Base-by-base conservation (phyloP, 2,888 invertebrate species). In the Polydesmus complanatus region DNA sequence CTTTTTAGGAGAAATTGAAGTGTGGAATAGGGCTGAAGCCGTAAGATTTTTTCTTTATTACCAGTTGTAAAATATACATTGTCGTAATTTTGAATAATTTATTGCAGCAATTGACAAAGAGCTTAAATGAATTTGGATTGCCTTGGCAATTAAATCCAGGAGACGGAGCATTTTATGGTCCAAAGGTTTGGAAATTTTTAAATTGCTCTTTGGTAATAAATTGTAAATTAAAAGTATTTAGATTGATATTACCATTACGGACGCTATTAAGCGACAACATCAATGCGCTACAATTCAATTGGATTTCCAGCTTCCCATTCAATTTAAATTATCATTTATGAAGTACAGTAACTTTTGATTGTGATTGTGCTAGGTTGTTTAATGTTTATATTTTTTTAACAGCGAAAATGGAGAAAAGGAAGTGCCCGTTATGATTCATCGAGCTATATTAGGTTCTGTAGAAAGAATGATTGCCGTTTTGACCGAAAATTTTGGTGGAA, bases 81-180 rank as follows among this genome's bases (percentile, higher is more conserved):
- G 21, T 61, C n/a, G 19, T 8, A 22, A 50, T 58, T n/a, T 47
- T 51, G 27, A 23, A 27, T 14, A 11, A 26, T 61, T 53, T 52
- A 62, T 72, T 72, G 27, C 73, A 85, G 83, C 89, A 92, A 56
- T 75, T 96, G 59, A 82, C 80, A 48, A 87, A 90, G 26, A 88
- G 92, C 58, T 79, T 98, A 50, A 81, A 95, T 71, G 81, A 80
- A 60, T 94, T 90, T 73, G 93, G 92, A 0, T 77, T 81, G 67
- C 83, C 86, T 1, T 98, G 96, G 96, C 84, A 83, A 62, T 76
- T 90, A 66, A 97, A 95, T 77, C 89, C 89, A n/a, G 79, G 89
- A 0, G 98, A 99, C 77, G 98, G 98, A 1, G 98, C 98, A 0
- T 98, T 98, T 78, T 98, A 98, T 76, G 98, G 98, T 0, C 98